A percentile compares a stretch with the other conserved stretches of the same genome.
Evolutionary conservation across 35 echinoderm and acorn worm genomes (phyloP).

Genomic region (Hemicentrotus pulcherrimus): DNA sequence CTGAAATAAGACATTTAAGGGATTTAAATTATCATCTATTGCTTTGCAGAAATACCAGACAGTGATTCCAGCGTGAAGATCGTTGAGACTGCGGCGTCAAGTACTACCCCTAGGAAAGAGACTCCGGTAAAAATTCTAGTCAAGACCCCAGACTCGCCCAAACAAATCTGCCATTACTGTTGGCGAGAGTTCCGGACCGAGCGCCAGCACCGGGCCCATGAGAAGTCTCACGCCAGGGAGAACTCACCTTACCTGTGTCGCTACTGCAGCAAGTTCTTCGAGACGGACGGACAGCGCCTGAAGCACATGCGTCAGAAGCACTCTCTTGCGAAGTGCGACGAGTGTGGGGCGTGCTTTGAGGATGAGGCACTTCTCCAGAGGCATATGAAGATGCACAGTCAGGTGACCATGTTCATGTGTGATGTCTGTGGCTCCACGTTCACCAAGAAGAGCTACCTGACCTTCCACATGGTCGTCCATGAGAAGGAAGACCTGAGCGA

Average conservation of each 20-base stretch:
- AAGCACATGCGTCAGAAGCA: constrained; percentile 1
- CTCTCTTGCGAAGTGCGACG: not conserved
- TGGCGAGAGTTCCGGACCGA: constrained; percentile 4
- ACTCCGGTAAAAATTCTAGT: not conserved
- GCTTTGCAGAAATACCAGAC: not conserved
- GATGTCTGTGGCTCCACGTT: constrained; percentile 7
- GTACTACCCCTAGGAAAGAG: not conserved
- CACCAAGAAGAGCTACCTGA: not conserved
- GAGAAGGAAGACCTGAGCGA: not conserved
- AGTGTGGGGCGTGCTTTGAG: not conserved
- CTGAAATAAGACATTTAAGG: not conserved
- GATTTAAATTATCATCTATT: not conserved
- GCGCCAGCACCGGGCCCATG: not conserved
- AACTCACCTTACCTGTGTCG: not conserved
- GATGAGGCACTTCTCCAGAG: not conserved
- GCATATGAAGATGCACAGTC: constrained; percentile 13
- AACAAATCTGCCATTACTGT: not conserved
- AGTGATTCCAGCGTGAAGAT: not conserved
- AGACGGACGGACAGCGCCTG: not conserved
- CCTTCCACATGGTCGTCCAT: not conserved
- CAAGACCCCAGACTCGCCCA: not conserved
- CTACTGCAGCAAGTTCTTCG: constrained; percentile 10
- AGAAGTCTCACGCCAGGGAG: not conserved
- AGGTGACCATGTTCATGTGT: not conserved
- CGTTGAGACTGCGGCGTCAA: not conserved